Conservation (phyloP, 2,797 vertebrate genomes). For the Lutra lutra region DNA sequence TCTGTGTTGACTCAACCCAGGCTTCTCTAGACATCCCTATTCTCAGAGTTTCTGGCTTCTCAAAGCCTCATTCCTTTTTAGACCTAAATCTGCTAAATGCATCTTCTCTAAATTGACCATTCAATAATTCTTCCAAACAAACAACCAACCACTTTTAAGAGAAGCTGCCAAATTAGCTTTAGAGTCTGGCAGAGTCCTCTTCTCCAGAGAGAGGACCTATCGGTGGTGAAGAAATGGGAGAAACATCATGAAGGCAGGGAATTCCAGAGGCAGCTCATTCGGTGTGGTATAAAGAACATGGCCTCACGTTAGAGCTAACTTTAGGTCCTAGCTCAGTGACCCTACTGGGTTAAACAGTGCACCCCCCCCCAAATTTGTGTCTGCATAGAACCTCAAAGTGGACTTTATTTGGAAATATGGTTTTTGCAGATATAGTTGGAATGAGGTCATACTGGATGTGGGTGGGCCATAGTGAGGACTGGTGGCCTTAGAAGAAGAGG, state of each 20-base stretch:
- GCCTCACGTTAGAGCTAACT: background rate
- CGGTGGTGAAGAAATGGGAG: background rate
- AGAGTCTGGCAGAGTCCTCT: background rate
- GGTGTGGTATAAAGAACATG: background rate
- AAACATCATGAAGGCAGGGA: background rate
- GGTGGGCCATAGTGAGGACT: background rate
- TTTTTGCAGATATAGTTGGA: background rate
- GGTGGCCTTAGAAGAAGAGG: background rate
- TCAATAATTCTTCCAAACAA: background rate
- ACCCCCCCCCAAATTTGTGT: background rate
- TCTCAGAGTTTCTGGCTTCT: constrained; percentile 18
- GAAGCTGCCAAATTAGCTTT: background rate
- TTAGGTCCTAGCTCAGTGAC: background rate
- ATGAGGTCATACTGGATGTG: background rate
- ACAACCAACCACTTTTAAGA: constrained; percentile 14
- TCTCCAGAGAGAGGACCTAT: background rate
- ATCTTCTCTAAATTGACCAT: background rate
- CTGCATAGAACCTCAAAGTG: background rate
- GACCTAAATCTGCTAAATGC: background rate
- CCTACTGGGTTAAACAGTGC: background rate
- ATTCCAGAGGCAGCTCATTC: background rate
- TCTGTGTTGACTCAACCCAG: background rate
- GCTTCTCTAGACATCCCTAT: background rate
- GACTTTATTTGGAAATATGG: background rate
- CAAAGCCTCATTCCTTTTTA: background rate